Percentiles rank a stretch among this genome's conserved stretches.
Evolutionary conservation across 2,888 invertebrate species (phyloP).

Genomic region (Gasteruption jaculator): DNA sequence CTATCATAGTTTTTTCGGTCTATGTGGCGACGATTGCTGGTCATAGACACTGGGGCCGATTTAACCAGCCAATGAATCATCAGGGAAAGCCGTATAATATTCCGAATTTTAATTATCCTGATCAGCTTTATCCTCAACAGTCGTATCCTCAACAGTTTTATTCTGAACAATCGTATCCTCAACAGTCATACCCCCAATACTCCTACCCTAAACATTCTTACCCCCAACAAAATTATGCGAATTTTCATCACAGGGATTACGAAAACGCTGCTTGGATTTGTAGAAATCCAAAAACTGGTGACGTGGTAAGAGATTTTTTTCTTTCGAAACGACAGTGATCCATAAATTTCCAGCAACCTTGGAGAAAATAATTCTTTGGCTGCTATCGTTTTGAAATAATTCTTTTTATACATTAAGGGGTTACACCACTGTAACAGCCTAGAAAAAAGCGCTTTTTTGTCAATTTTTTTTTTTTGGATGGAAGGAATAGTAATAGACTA

Average conservation of each 20-base stretch:
- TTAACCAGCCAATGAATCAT: background rate
- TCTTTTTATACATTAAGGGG: too few species aligned
- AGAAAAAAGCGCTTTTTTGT: too few species aligned
- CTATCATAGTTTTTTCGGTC: too few species aligned
- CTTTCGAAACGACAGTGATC: slow-evolving; percentile 4
- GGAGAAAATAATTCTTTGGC: too few species aligned
- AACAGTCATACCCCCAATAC: slow-evolving; percentile 9
- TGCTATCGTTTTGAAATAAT: too few species aligned
- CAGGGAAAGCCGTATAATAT: slow-evolving; percentile 8
- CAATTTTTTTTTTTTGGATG: too few species aligned
- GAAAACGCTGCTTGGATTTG: slow-evolving; percentile 33
- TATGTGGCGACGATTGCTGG: too few species aligned
- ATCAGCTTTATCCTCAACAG: slow-evolving; percentile 19
- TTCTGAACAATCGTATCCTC: background rate
- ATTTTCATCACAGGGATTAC: slow-evolving; percentile 5
- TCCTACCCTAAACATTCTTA: slow-evolving; percentile 6
- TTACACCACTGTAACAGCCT: too few species aligned
- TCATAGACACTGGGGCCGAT: slow-evolving; percentile 6
- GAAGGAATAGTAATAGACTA: too few species aligned
- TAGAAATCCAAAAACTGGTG: slow-evolving; percentile 24
- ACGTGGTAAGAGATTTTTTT: slow-evolving; percentile 22
- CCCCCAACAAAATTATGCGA: slow-evolving; percentile 9
- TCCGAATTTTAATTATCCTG: too few species aligned
- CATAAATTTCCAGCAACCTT: too few species aligned
- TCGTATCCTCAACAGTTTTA: slow-evolving; percentile 5